Conservation (phyloP, 1,140 invertebrate species). For the Bombus affinis region DNA sequence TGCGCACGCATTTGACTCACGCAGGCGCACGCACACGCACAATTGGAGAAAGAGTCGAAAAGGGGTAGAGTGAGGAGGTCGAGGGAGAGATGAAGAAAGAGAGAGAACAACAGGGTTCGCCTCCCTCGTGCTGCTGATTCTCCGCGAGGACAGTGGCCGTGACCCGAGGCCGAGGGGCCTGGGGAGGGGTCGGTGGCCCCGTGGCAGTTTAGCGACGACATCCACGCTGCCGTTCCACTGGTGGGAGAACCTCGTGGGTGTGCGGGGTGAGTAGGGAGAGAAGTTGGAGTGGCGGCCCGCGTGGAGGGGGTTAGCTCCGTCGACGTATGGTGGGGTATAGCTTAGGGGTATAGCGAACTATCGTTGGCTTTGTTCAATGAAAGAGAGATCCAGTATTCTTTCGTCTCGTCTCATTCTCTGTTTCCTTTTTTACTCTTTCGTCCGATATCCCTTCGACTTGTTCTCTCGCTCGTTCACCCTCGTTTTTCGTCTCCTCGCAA, state of each 20-base stretch:
- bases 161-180: constrained; percentile 74
- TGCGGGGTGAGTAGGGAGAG: constrained; percentile 24
- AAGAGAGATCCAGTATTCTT: constrained; percentile 13
- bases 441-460: not conserved
- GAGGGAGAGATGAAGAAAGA: constrained; percentile 23
- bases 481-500: not conserved
- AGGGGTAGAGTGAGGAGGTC: not conserved
- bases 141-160: constrained; percentile 80
- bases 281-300: not conserved
- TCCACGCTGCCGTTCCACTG: constrained; percentile 49
- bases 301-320: constrained; percentile 1
- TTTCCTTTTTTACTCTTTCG: constrained; percentile 24
- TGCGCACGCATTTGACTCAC: constrained; percentile 27
- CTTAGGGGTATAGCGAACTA: constrained; percentile 27
- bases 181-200: constrained; percentile 78
- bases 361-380: constrained; percentile 50
- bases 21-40: constrained; percentile 35
- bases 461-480: constrained; percentile 12
- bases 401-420: constrained; percentile 45
- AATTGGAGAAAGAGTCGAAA: constrained; percentile 10
- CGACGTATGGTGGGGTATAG: constrained; percentile 26
- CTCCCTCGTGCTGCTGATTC: constrained; percentile 60
- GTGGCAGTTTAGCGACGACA: constrained; percentile 67
- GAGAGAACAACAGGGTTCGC: constrained; percentile 45
- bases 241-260: constrained; percentile 58